Evolutionary conservation across 2,888 invertebrate genomes (phyloP).

Genomic region (Pemphredon lugubris): DNA sequence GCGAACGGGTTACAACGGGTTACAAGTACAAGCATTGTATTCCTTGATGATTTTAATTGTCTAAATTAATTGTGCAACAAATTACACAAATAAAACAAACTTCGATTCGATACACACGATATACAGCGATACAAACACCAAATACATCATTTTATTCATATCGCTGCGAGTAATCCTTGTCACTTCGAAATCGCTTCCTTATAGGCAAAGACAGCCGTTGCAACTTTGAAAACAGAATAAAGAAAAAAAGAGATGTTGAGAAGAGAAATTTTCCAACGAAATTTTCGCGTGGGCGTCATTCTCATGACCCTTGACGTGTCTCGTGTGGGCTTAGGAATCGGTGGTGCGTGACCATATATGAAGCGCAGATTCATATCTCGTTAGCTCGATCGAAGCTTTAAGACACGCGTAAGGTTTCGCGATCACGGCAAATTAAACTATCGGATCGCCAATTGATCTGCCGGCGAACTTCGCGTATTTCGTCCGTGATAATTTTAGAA

Average conservation of each 20-base stretch:
- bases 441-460: background rate
- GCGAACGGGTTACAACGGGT: no score
- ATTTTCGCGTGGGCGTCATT: conserved; percentile 14
- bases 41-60: no score
- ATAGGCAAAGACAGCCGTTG: background rate
- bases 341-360: no score
- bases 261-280: background rate
- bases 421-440: background rate
- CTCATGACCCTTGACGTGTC: conserved; percentile 1
- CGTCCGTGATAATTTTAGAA: background rate
- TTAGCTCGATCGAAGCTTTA: background rate
- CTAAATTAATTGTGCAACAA: no score
- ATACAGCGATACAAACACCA: no score
- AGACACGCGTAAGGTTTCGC: background rate
- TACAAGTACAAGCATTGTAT: no score
- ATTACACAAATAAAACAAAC: no score
- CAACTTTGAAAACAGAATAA: background rate
- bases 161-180: background rate
- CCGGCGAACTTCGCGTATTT: background rate
- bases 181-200: no score
- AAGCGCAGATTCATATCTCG: background rate
- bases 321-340: background rate
- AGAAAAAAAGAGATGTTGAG: conserved; percentile 1
- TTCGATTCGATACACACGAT: no score
- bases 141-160: background rate